Evolutionary conservation across 2,113 vertebrate species (phyloP).

Genomic region (Empidonax alnorum): DNA sequence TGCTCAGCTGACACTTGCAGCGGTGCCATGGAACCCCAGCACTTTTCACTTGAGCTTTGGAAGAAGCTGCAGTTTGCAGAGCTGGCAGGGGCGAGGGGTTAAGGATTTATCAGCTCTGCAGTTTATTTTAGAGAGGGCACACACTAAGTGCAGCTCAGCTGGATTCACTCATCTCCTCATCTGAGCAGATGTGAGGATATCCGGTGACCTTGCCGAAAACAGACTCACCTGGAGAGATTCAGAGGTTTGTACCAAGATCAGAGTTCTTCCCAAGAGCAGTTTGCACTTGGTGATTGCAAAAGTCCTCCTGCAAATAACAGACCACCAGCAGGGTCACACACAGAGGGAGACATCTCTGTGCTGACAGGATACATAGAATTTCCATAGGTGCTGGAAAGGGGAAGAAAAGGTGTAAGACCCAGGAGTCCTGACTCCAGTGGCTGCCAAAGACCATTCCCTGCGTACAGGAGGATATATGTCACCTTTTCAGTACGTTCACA

Average conservation of each 20-base stretch:
- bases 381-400: neutral
- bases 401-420: neutral
- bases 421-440: neutral
- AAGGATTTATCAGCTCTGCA: conserved; percentile 22
- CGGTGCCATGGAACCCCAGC: neutral
- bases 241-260: neutral
- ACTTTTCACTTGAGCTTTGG: neutral
- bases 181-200: conserved; percentile 21
- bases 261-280: neutral
- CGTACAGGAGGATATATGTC: neutral
- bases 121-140: conserved; percentile 22
- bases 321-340: neutral
- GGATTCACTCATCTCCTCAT: conserved; percentile 37
- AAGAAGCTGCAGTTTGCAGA: neutral
- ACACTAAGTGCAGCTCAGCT: conserved; percentile 7
- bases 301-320: neutral
- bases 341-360: neutral
- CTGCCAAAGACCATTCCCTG: neutral
- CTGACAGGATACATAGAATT: neutral
- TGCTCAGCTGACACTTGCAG: conserved; percentile 1
- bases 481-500: neutral
- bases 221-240: conserved; percentile 31
- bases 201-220: conserved; percentile 41
- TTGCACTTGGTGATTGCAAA: neutral
- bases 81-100: neutral